Percentiles rank a stretch among this genome's conserved stretches.
Evolutionary conservation across 1,140 invertebrate genomes (phyloP).

Genomic region (Conus ventricosus): DNA sequence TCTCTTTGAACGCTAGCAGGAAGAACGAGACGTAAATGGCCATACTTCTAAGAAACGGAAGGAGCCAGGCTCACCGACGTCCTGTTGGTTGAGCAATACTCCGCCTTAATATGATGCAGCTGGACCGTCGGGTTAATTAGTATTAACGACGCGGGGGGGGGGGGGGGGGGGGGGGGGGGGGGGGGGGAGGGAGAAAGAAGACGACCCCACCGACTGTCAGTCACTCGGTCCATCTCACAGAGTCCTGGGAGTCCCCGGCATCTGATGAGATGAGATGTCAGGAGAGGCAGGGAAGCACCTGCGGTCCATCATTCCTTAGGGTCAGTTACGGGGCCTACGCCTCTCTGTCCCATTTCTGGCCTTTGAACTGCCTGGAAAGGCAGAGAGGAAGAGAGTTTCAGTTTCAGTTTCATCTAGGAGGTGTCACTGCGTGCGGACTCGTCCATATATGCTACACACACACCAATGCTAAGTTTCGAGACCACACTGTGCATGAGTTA

Average conservation of each 20-base stretch:
- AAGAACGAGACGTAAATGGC: not conserved
- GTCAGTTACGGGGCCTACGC: not conserved
- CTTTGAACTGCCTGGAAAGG: too few species aligned
- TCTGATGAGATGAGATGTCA: not conserved
- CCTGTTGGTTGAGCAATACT: not conserved
- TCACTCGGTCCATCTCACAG: not conserved
- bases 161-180: too few species aligned
- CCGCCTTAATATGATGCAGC: not conserved
- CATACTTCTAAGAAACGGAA: too few species aligned
- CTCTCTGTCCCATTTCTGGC: too few species aligned
- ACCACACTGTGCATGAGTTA: too few species aligned
- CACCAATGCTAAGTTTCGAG: too few species aligned
- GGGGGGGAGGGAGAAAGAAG: not conserved
- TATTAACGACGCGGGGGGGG: not conserved
- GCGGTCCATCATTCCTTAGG: not conserved
- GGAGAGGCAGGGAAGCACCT: not conserved
- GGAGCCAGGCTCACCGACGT: not conserved
- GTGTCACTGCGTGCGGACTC: too few species aligned
- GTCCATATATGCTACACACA: too few species aligned
- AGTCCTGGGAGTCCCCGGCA: not conserved
- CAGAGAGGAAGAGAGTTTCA: too few species aligned
- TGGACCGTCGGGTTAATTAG: not conserved
- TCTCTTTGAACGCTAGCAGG: not conserved
- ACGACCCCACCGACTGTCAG: not conserved
- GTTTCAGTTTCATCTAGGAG: too few species aligned